Percentiles rank a stretch among this genome's conserved stretches.
Conservation (phyloP, 2,797 vertebrate genomes). For the Enteromius trimaculatus region DNA sequence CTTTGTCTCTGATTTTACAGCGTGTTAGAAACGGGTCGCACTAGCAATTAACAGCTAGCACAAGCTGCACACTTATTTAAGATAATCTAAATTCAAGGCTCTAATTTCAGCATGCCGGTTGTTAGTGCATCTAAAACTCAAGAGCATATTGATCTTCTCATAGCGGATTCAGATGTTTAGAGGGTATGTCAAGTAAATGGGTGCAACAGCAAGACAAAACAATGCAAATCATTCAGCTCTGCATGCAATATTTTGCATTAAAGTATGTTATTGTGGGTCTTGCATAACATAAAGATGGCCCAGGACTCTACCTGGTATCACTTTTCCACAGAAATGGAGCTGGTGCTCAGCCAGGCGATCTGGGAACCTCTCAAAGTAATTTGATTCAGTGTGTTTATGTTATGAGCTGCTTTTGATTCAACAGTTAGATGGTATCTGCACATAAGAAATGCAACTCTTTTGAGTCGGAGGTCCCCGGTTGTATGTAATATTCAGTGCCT, state of each 20-base stretch:
- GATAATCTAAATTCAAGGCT: background rate
- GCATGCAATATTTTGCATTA: background rate
- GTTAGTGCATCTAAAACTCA: background rate
- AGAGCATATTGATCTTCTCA: background rate
- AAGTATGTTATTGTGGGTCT: background rate
- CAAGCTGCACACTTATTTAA: slow-evolving; percentile 20
- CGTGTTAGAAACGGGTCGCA: slow-evolving; percentile 68
- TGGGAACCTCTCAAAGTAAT: background rate
- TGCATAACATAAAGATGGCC: background rate
- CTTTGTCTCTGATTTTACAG: slow-evolving; percentile 67
- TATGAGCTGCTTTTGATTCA: slow-evolving; percentile 6
- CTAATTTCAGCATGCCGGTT: background rate
- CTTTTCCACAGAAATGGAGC: background rate
- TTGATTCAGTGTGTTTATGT: background rate
- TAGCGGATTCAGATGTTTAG: background rate
- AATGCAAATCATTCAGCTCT: background rate
- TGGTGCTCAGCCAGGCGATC: background rate
- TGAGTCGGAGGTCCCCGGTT: background rate
- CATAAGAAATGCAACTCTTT: background rate
- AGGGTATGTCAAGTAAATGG: background rate
- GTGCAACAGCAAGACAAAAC: background rate
- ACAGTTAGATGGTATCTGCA: background rate
- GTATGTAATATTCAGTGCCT: background rate
- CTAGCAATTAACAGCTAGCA: slow-evolving; percentile 60
- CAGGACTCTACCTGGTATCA: background rate